Percentiles rank a stretch among this genome's conserved stretches.
Conservation (phyloP, 2,888 invertebrate species). For the Macropis europaea region DNA sequence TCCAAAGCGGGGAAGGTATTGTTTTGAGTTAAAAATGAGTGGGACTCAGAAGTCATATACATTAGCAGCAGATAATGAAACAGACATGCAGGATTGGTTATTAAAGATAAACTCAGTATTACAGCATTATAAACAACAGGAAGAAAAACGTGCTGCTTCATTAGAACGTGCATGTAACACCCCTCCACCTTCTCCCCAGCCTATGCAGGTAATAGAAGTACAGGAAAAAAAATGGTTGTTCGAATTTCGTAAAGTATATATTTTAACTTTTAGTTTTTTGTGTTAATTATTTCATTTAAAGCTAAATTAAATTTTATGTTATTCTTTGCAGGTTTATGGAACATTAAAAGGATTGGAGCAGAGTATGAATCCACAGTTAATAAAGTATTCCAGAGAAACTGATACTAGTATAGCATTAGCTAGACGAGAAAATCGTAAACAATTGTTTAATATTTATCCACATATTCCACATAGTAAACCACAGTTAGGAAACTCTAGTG, state of each 20-base stretch:
- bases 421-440: slow-evolving; percentile 89
- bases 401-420: slow-evolving; percentile 92
- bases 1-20: slow-evolving; percentile 90
- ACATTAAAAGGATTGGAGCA: slow-evolving; percentile 94
- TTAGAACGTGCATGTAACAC: slow-evolving; percentile 83
- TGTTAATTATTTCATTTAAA: neutral
- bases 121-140: slow-evolving; percentile 90
- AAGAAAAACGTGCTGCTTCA: slow-evolving; percentile 87
- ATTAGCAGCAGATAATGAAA: slow-evolving; percentile 92
- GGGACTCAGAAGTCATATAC: slow-evolving; percentile 92
- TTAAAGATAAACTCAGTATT: slow-evolving; percentile 90
- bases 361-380: slow-evolving; percentile 94
- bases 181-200: slow-evolving; percentile 84
- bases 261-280: neutral
- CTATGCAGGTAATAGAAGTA: slow-evolving; percentile 76
- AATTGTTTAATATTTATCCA: slow-evolving; percentile 88
- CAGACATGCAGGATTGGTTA: slow-evolving; percentile 92
- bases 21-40: slow-evolving; percentile 94
- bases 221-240: neutral
- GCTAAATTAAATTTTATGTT: neutral
- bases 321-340: slow-evolving; percentile 83
- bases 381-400: slow-evolving; percentile 94
- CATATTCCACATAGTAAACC: slow-evolving; percentile 80
- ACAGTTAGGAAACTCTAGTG: slow-evolving; percentile 74
- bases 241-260: neutral